Base-by-base conservation (phyloP, 2,888 invertebrate genomes). In the Protophormia terraenovae region DNA sequence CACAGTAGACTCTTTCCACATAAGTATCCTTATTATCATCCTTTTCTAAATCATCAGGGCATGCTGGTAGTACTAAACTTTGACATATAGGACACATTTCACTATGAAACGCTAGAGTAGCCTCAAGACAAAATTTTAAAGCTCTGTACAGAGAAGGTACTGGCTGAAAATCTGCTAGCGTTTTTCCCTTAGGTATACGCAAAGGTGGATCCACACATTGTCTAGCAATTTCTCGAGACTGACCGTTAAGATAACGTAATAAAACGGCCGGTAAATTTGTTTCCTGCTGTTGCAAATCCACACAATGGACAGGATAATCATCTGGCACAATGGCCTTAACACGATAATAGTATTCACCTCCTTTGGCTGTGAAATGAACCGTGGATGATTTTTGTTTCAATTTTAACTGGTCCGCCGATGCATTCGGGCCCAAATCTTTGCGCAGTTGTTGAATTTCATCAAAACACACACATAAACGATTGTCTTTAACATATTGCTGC, bases 1-100 rank as follows among this genome's bases (percentile, higher is more conserved):
- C 95, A 90, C 96, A 96, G 88, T 95, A 96, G 0, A 96, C 94
- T 86, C 96, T 93, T 90, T 96, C 96, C 27, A 95, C 94, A 89
- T 95, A 95, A 77, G 93, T 92, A 82, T 94, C 94, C 12, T 94
- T 93, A 84, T 93, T 92, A 86, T 95, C 95, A 89, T 95, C 94
- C n/a, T 90, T 91, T 84, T 94, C 93, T 16, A 94, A 90, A 53
- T 94, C 93, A 66, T 93, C 89, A 29, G 95, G 94, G 84, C 94
- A 90, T 16, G 88, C 76, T n/a, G 96, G 95, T 86, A 96, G 93
- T 85, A 95, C 95, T 72, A 90, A 89, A 76, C 93, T 91, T 81
- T 94, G 93, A 91, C 96, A 96, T 84, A 94, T 92, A 32, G 95
- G 95, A 89, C 96, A 96, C 16, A 92, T 89, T 90, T 96, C 95